A percentile compares a stretch with the other conserved stretches of the same genome.
These are phyloP conservation scores for Corydoras sp. DNA, from an alignment of 2,113 vertebrate species.

Conservation along the genomic window DNA sequence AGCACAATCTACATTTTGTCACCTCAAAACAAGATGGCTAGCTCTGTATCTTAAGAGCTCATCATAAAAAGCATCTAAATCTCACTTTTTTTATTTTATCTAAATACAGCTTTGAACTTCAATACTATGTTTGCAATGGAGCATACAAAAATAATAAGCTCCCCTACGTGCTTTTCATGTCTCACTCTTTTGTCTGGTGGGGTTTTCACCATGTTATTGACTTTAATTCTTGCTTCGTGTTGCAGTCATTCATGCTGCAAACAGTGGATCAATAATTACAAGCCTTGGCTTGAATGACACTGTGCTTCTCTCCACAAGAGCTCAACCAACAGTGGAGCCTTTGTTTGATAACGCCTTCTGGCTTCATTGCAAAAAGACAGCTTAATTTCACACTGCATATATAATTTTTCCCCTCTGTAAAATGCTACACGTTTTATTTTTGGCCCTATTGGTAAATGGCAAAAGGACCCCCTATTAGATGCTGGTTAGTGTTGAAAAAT, in stretches of 20 bases:
- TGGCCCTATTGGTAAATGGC: constrained; percentile 28
- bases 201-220: constrained; percentile 30
- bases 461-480: constrained; percentile 26
- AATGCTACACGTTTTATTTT: too few species aligned
- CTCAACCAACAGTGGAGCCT: neutral
- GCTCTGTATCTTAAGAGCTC: neutral
- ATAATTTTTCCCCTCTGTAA: neutral
- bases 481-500: constrained; percentile 37
- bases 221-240: constrained; percentile 30
- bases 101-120: constrained; percentile 17
- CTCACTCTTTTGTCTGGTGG: constrained; percentile 9
- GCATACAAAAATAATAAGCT: constrained; percentile 13
- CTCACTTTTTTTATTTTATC: neutral
- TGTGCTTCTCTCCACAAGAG: neutral
- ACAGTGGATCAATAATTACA: constrained; percentile 34
- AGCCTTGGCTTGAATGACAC: neutral
- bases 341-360: too few species aligned
- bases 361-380: too few species aligned
- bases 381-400: too few species aligned
- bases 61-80: constrained; percentile 1
- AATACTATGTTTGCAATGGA: constrained; percentile 12
- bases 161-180: constrained; percentile 18
- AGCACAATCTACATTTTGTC: too few species aligned
- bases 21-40: too few species aligned
- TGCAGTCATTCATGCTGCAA: constrained; percentile 29